phyloP scores from a whole-genome alignment of 2,888 invertebrate species.

The Seira musarum region DNA sequence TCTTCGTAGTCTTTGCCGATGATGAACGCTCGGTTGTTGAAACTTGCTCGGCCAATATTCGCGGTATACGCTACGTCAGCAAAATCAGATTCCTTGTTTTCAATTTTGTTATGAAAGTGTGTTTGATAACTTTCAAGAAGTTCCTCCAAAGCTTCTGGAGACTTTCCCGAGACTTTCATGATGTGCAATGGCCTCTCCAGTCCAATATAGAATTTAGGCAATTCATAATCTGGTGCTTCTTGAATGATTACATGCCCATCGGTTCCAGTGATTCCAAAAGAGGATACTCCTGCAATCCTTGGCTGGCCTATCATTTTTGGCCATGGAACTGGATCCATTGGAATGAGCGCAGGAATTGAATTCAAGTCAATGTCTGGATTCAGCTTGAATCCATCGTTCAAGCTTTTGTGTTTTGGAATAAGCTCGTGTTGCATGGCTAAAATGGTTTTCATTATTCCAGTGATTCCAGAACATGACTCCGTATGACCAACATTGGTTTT shows the following conservation, averaged over 20 bases:
- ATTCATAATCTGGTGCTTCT: constrained; percentile 41
- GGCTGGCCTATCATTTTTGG: constrained; percentile 20
- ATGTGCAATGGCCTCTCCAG: constrained; percentile 43
- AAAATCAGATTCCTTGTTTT: background rate
- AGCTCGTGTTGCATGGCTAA: constrained; percentile 51
- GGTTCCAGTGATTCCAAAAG: constrained; percentile 63
- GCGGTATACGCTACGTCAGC: constrained; percentile 33
- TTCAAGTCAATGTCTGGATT: constrained; percentile 59
- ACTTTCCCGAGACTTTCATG: constrained; percentile 50
- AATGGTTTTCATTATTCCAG: constrained; percentile 59
- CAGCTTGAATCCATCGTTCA: constrained; percentile 34
- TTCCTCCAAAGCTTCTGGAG: constrained; percentile 41
- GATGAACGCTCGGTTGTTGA: constrained; percentile 49
- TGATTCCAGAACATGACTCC: constrained; percentile 57
- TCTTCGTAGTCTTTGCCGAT: constrained; percentile 33
- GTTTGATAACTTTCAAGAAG: constrained; percentile 15
- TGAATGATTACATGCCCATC: constrained; percentile 56
- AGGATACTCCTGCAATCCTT: constrained; percentile 54
- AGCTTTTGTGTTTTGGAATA: constrained; percentile 57
- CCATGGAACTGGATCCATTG: constrained; percentile 40
- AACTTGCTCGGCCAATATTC: constrained; percentile 53
- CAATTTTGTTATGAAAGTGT: background rate
- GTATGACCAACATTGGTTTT: constrained; percentile 63
- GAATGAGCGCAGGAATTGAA: constrained; percentile 56
- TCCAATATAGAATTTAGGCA: background rate